Percentiles rank a stretch among this genome's conserved stretches.
Conservation (phyloP, 2,797 vertebrate genomes). For the Glyptemys insculpta region DNA sequence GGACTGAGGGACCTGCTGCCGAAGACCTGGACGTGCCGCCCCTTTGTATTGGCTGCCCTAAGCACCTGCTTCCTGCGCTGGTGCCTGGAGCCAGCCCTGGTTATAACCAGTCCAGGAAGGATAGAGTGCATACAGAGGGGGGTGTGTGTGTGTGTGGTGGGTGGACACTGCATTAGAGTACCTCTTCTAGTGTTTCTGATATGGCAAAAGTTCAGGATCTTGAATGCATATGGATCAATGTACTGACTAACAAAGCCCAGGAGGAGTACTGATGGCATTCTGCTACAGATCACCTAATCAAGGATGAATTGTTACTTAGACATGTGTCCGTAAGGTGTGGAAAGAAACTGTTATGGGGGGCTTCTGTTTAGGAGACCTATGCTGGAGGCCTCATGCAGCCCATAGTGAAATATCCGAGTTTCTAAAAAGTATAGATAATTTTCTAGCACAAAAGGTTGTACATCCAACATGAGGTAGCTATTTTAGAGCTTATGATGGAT, state of each 20-base stretch:
- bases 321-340: background rate
- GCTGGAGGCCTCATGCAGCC: background rate
- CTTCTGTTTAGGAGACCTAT: background rate
- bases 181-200: background rate
- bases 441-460: background rate
- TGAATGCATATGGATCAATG: background rate
- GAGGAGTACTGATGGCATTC: background rate
- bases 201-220: background rate
- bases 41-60: too few relatives aligned
- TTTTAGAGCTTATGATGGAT: background rate
- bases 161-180: too few relatives aligned
- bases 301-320: background rate
- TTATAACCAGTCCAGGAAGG: too few relatives aligned
- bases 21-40: too few relatives aligned
- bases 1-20: too few relatives aligned
- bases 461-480: background rate
- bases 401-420: background rate
- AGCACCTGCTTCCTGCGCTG: too few relatives aligned
- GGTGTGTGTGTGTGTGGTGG: accelerated
- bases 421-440: background rate
- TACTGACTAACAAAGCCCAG: background rate
- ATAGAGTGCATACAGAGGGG: too few relatives aligned
- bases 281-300: background rate
- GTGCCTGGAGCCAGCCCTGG: too few relatives aligned
- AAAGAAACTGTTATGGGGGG: background rate